phyloP scores from a whole-genome alignment of 2,113 vertebrate genomes.

The Pituophis catenifer region DNA sequence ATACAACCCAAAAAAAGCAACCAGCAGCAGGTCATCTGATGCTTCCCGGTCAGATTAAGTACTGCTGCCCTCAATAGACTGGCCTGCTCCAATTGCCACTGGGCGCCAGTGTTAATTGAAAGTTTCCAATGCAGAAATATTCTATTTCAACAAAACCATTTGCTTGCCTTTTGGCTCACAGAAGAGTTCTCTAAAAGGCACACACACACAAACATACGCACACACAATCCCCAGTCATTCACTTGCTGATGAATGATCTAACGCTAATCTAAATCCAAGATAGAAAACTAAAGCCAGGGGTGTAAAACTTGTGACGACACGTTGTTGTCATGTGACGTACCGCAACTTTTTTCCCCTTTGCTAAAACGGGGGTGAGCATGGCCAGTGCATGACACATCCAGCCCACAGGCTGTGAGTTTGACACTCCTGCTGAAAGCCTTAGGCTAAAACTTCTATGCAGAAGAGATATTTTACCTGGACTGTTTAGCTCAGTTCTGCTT shows the following conservation, averaged over 20 bases:
- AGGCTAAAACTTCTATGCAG: slow-evolving; percentile 11
- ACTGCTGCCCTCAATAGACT: neutral
- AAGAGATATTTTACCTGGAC: slow-evolving; percentile 8
- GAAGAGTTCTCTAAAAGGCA: neutral
- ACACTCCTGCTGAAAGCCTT: slow-evolving; percentile 1
- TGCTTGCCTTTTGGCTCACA: slow-evolving; percentile 29
- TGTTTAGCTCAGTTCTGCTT: neutral
- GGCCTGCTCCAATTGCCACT: neutral
- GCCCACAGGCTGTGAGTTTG: too few species aligned
- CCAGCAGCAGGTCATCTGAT: slow-evolving; percentile 23
- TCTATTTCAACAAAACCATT: slow-evolving; percentile 22
- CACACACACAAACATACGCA: accelerated
- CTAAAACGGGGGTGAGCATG: too few species aligned
- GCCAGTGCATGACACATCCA: too few species aligned
- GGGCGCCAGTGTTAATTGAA: slow-evolving; percentile 44
- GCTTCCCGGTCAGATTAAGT: slow-evolving; percentile 13
- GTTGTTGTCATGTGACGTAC: too few species aligned
- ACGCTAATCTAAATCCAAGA: slow-evolving; percentile 20
- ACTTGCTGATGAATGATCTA: slow-evolving; percentile 58
- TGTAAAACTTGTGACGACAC: too few species aligned
- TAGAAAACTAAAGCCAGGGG: slow-evolving; percentile 31
- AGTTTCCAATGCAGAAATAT: slow-evolving; percentile 46
- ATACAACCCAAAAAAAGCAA: slow-evolving; percentile 23
- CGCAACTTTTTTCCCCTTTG: too few species aligned
- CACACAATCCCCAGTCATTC: neutral